Evolutionary conservation across 1,140 invertebrate species (phyloP), one percentile per base, ranked within the genome.

Genomic region (Tetranychus cinnabarinus): DNA sequence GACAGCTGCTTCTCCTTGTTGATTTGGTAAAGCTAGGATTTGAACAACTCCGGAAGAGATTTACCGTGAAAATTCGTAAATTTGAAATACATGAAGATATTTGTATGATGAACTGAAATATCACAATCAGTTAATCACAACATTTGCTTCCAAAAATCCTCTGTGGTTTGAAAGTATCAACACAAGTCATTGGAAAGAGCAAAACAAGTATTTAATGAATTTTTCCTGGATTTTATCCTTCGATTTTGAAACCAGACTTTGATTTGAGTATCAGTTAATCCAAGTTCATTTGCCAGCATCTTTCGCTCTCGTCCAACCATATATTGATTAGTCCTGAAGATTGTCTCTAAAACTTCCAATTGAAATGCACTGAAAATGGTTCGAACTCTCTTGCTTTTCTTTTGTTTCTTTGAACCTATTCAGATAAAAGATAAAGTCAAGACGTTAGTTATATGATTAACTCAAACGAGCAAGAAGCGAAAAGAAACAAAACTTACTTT

Each of bases 221-320:
- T 23, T n/a, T 59, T 59, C 7, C 58, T 13, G 2, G 23, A 46
- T 77, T 95, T 95, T 64, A 95, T 96, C 37, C 91, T 77, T 34
- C 91, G 77, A 72, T 96, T 96, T 52, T 68, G 91, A 71, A 95
- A 96, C 90, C 91, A 95, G 1, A 96, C 90, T 73, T 96, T 96
- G 0, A 95, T 88, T 77, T 90, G 86, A 4, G 88, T 88, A 73
- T 96, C 90, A 0, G 88, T 89, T 1, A 97, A 75, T 62, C 86
- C 81, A 1, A 96, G 75, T 0, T 84, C 82, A 67, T 87, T 83
- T 0, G 90, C 89, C 47, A 96, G 75, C 68, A 91, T 88, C 0
- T 88, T 75, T 64, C 91, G 73, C 71, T 93, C 89, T 0, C 88
- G 88, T 0, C 90, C 90, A 3, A 90, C 89, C 86, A 96, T 88